A percentile compares a stretch with the other conserved stretches of the same genome.
These are phyloP conservation scores for Anolis apletophallus DNA, from an alignment of 2,797 vertebrate genomes.

Conservation along the genomic window DNA sequence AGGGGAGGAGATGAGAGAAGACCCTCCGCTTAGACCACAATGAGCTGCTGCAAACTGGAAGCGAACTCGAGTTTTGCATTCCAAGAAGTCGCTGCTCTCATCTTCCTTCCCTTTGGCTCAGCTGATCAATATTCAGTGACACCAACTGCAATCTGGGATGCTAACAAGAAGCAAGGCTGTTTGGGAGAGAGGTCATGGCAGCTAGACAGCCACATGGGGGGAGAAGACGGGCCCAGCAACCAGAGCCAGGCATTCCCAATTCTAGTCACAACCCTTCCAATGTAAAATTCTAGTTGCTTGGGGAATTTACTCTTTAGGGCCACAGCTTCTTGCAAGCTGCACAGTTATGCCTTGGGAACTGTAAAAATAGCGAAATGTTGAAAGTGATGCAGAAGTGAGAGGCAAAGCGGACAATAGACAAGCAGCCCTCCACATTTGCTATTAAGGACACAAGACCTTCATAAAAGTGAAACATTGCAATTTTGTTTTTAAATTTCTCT, in stretches of 20 bases:
- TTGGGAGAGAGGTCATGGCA: background rate
- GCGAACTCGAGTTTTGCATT: background rate
- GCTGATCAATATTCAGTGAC: slow-evolving; percentile 3
- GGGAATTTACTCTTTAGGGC: no score
- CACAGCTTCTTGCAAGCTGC: no score
- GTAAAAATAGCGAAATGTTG: no score
- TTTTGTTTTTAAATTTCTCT: no score
- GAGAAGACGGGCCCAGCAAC: background rate
- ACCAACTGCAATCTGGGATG: background rate
- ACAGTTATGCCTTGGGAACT: no score
- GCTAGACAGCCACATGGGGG: background rate
- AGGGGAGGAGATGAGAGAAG: no score
- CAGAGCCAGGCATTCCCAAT: background rate
- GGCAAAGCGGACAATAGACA: no score
- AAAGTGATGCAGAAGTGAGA: no score
- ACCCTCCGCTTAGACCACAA: background rate
- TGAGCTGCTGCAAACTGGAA: accelerated
- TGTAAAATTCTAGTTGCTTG: no score
- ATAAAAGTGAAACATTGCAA: no score
- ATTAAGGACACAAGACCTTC: no score
- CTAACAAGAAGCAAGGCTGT: background rate
- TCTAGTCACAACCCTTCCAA: background rate
- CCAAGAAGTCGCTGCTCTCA: accelerated
- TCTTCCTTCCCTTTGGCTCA: background rate
- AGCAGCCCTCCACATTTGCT: no score